Conservation (phyloP, 1,140 invertebrate species). For the Drosophila pectinifera region DNA sequence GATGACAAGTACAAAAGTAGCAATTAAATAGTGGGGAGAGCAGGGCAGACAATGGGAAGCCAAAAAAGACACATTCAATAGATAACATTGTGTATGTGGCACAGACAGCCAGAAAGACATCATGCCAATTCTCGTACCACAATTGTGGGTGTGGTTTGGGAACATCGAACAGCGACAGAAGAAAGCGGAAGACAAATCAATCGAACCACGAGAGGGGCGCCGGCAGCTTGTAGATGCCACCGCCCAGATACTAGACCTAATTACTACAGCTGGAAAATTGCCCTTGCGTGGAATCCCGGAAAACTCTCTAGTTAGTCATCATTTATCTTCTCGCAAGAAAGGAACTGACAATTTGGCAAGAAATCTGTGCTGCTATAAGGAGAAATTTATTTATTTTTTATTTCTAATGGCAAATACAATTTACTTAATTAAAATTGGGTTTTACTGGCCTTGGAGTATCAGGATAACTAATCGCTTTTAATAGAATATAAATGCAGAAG, state of each 20-base stretch:
- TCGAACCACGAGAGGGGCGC: slow-evolving; percentile 22
- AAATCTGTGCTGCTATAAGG: not conserved
- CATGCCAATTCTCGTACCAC: slow-evolving; percentile 26
- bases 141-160: slow-evolving; percentile 28
- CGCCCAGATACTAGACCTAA: slow-evolving; percentile 30
- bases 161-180: slow-evolving; percentile 8
- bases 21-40: slow-evolving; percentile 59
- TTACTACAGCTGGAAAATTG: slow-evolving; percentile 20
- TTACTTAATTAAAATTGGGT: too few species aligned
- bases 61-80: slow-evolving; percentile 61
- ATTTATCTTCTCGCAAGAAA: slow-evolving; percentile 3
- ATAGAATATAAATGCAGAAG: not conserved
- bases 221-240: slow-evolving; percentile 20
- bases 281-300: not conserved
- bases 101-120: slow-evolving; percentile 16
- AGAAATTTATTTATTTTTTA: slow-evolving; percentile 5
- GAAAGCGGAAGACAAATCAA: slow-evolving; percentile 45
- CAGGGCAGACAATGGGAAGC: slow-evolving; percentile 49
- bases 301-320: not conserved
- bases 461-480: too few species aligned
- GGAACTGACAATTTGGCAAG: slow-evolving; percentile 25
- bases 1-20: slow-evolving; percentile 44
- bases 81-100: slow-evolving; percentile 48
- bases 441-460: not conserved
- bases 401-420: too few species aligned